Base-by-base conservation (phyloP, 1,140 invertebrate species). In the Ostrea denselamellosa region DNA sequence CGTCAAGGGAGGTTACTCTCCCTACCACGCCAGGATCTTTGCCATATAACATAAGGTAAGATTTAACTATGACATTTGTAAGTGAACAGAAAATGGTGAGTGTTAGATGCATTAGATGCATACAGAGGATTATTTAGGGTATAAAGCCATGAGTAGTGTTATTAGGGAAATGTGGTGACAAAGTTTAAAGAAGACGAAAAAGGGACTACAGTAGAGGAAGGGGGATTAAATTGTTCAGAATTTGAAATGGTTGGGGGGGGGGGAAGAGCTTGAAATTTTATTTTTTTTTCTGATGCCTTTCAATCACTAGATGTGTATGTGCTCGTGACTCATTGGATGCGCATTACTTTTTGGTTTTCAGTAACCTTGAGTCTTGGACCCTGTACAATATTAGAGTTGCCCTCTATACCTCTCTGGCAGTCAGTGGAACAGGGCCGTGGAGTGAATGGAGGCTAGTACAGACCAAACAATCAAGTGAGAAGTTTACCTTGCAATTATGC, bases 401-500 rank as follows among this genome's bases (percentile, higher is more conserved):
- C 83, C 89, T 90, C 25, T 90, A 90, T 68, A 90, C 91, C 44
- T 28, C 85, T 22, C 83, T 85, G 56, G 88, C 91, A 2, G 83
- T 71, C n/a, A 89, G 88, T 81, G 91, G 91, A 25, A 19, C 89
- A 28, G 90, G 92, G 7, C 91, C 91, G 0, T 92, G 86, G 68
- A 86, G 89, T 28, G 83, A 88, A 0, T 68, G 86, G 85, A 83
- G 87, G 10, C 8, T 88, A 71, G 82, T 90, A 12, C 90, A 83
- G 53, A 93, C 92, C 14, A 14, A 87, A 12, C 89, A 92, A 87
- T 83, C 88, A 87, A 87, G 92, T 92, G 86, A 90, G 65, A 84
- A 53, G 34, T 14, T 14, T 71, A 22, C 14, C 19, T 25, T 71
- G 56, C 51, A 44, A 44, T 44, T 5, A 44, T 44, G 34, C 34